Base-by-base conservation (phyloP, 1,140 invertebrate genomes). In the Brachionus plicatilis region DNA sequence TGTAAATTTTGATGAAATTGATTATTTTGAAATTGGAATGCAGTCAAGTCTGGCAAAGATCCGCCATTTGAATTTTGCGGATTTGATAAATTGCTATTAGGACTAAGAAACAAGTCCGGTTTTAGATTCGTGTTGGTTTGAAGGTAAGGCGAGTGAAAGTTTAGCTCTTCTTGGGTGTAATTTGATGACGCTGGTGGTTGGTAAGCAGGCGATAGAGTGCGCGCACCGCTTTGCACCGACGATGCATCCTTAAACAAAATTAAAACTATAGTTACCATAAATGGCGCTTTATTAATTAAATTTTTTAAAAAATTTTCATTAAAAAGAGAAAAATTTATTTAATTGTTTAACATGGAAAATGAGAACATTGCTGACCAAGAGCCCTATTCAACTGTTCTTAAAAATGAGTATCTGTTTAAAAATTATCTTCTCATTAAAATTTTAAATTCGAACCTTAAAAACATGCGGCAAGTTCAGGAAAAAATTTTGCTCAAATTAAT, bases 1-100 rank as follows among this genome's bases (percentile, higher is more conserved):
- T 76, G 72, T 50, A 76, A 20, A 12, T 76, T 76, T 76, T 76
- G 72, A 12, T 76, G 72, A 27, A 50, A 50, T 47, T 76, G 72
- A 76, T 76, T 76, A 12, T 47, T 76, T 50, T 76, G 72, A 14
- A 76, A 50, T 76, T 82, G 79, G 79, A 82, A 82, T 82, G 79
- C 53, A 27, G 79, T 65, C 79, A 82, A 60, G 33, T 82, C 79
- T 24, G 79, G 79, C 17, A 82, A 47, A 11, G 79, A 82, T 24
- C 79, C 79, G 33, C 79, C 79, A 68, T n/a, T 65, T 4, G 65
- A 24, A 29, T 65, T 82, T 14, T 60, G 41, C 27, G 53, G 53
- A 27, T 45, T 82, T 4, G 65, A n/a, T 14, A 37, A 47, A 43
- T 45, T 78, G 41, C 11, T 24, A 43, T 82, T 82, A 5, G 41